Base-by-base conservation (phyloP, 2,888 invertebrate species). In the Apamea anceps region DNA sequence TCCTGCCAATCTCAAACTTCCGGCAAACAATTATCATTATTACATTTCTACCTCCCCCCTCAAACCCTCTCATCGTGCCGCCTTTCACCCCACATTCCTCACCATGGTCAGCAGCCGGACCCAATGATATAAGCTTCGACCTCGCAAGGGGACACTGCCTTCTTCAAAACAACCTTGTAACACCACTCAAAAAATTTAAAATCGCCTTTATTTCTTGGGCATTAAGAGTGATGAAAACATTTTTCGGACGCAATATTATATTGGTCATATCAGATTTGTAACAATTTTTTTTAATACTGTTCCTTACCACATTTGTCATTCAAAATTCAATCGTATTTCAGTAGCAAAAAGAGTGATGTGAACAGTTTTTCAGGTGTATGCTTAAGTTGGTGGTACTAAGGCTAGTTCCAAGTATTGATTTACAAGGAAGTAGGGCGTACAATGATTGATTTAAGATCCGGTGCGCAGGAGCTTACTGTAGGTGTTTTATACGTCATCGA, bases 21-120 rank as follows among this genome's bases (percentile, higher is more conserved):
- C 87, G 80, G 54, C 62, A 37, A 32, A 57, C 32, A 51, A 80
- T 80, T 68, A 83, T 67, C 62, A 78, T 68, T 72, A 68, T 32
- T 75, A 66, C 54, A 75, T 66, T 57, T 63, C 68, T 72, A 57
- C 72, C 42, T 18, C 54, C 1, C 37, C 66, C 73, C 57, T 68
- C 78, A 45, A 12, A 68, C 57, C 67, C 68, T 62, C 82, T 72
- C 90, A 79, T 88, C 89, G 60, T 54, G 77, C 71, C 84, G 85
- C 93, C 94, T 93, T 93, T 93, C 92, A 93, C 93, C 90, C 91
- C 83, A 88, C 95, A 95, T 95, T 94, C 95, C 93, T 82, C 76
- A 85, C 84, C 94, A 93, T 91, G 93, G 95, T 88, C 93, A 91
- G 88, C 93, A 90, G 89, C 92, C 92, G 93, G 91, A 92, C 91